Evolutionary conservation across 2,797 vertebrate species (phyloP).

Genomic region (Erethizon dorsatum): DNA sequence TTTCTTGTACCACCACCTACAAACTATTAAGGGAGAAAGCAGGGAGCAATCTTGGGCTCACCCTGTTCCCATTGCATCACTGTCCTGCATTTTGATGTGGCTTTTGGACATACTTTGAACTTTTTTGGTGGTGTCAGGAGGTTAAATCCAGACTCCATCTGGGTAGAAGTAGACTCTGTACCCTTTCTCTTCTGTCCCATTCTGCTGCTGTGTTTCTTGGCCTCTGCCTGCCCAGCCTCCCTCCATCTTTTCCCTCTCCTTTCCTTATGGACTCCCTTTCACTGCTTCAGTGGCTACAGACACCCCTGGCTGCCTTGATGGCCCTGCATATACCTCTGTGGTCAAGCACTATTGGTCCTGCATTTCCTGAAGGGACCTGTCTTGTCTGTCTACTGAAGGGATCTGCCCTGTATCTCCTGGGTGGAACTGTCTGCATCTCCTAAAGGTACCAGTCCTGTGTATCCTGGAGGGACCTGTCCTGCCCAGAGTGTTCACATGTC

Average conservation of each 20-base stretch:
- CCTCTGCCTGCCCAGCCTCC: too few species aligned
- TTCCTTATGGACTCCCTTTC: neutral
- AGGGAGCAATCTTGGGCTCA: neutral
- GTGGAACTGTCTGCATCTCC: neutral
- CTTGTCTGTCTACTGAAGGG: neutral
- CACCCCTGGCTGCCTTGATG: accelerated
- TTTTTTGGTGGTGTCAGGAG: neutral
- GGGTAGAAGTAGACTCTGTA: accelerated
- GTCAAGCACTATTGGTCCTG: neutral
- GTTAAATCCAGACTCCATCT: neutral
- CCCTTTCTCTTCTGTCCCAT: neutral
- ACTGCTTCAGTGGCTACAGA: neutral
- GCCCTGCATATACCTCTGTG: accelerated
- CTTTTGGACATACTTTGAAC: neutral
- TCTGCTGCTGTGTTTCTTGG: neutral
- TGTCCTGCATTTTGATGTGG: neutral
- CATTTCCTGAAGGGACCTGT: neutral
- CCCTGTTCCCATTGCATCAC: neutral
- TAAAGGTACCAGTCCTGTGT: neutral
- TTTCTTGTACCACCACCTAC: neutral
- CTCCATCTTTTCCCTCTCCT: neutral
- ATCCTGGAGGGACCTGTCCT: neutral
- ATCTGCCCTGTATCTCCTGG: neutral
- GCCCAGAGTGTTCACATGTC: too few species aligned
- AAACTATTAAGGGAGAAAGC: neutral